phyloP scores from a whole-genome alignment of 2,113 vertebrate species.

The Pluvianellus socialis region DNA sequence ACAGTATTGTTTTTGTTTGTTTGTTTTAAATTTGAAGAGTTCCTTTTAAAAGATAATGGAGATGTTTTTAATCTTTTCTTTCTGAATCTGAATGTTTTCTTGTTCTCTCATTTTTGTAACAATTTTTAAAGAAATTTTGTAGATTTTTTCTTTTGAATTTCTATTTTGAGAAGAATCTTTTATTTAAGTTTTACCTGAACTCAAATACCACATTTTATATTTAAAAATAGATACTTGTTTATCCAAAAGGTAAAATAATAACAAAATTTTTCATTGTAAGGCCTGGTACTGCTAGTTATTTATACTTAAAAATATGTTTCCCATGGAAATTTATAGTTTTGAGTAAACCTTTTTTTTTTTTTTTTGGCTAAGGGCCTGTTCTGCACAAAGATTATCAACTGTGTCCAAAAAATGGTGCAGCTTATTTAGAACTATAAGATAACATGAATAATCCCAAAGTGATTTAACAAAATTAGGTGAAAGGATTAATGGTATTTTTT shows the following conservation, averaged over 20 bases:
- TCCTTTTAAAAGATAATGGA: not conserved
- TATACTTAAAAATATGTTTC: not conserved
- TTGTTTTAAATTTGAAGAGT: not conserved
- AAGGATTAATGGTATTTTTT: not conserved
- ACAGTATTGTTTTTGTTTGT: accelerated
- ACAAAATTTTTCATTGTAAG: not conserved
- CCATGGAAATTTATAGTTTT: not conserved
- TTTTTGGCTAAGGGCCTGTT: not conserved
- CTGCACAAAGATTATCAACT: not conserved
- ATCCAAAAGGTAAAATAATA: not conserved
- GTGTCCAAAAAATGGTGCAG: not conserved
- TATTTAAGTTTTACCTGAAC: not conserved
- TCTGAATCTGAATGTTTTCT: not conserved
- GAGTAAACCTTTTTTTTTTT: accelerated
- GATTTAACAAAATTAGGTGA: not conserved
- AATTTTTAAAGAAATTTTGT: not conserved
- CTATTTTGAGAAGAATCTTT: not conserved
- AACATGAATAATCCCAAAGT: not conserved
- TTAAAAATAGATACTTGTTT: not conserved
- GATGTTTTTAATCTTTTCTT: not conserved
- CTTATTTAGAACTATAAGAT: not conserved
- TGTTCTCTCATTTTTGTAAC: not conserved
- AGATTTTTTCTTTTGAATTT: not conserved
- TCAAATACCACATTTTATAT: not conserved
- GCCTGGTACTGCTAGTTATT: not conserved